Conservation (phyloP, 2,113 vertebrate species). For the Leuciscus idus region DNA sequence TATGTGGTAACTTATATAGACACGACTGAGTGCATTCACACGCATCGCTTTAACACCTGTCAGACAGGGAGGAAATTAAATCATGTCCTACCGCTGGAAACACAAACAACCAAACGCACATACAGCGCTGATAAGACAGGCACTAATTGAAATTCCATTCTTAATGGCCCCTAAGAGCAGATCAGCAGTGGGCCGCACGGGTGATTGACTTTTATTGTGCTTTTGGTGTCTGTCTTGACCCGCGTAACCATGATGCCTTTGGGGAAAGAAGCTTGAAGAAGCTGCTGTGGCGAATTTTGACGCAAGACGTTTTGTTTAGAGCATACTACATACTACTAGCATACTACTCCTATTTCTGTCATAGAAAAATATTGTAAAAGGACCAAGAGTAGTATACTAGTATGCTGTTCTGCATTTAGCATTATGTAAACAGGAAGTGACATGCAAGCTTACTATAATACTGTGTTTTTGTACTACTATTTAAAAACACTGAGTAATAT, state of each 20-base stretch:
- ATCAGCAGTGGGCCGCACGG: neutral
- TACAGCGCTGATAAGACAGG: conserved; percentile 20
- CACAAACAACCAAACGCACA: conserved; percentile 39
- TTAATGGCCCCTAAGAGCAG: conserved; percentile 31
- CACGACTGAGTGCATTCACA: neutral
- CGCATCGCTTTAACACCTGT: conserved; percentile 41
- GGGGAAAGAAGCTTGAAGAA: neutral
- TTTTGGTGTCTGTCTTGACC: conserved; percentile 11
- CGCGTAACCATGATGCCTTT: neutral
- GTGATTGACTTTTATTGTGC: conserved; percentile 41
- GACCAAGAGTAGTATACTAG: too few relatives aligned
- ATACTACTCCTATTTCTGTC: too few relatives aligned
- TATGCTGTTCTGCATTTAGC: too few relatives aligned
- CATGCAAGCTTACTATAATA: too few relatives aligned
- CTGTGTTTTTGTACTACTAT: too few relatives aligned
- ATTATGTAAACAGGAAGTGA: too few relatives aligned
- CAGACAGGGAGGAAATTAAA: conserved; percentile 41
- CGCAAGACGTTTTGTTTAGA: neutral
- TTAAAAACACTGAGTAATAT: too few relatives aligned
- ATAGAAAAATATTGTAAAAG: too few relatives aligned
- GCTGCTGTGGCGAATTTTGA: neutral
- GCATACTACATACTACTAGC: too few relatives aligned
- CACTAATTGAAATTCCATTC: conserved; percentile 47
- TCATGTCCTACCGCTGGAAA: conserved; percentile 46
- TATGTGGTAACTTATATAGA: neutral